phyloP scores from a whole-genome alignment of 2,113 vertebrate species.

The Hippocampus abdominalis region DNA sequence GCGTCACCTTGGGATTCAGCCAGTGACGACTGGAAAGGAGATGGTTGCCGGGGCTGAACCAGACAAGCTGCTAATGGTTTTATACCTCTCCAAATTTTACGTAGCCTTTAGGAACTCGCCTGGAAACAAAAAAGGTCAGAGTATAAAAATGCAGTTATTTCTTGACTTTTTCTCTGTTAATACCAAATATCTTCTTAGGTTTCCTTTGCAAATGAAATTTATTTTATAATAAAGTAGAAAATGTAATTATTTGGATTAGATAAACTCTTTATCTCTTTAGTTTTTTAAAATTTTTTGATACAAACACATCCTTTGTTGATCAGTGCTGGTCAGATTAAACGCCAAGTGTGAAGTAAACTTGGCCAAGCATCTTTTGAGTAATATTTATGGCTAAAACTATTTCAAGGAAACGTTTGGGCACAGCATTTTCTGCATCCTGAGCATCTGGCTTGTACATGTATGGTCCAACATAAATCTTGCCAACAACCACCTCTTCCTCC shows the following conservation, averaged over 20 bases:
- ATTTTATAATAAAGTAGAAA: not conserved
- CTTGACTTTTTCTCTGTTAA: not conserved
- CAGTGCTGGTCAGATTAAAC: too few species aligned
- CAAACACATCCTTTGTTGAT: not conserved
- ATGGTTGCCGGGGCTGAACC: slow-evolving; percentile 78
- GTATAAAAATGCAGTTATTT: not conserved
- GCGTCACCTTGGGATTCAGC: slow-evolving; percentile 86
- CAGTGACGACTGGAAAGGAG: slow-evolving; percentile 84
- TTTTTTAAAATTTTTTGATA: too few species aligned
- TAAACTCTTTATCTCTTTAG: not conserved
- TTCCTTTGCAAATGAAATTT: not conserved
- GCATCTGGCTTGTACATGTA: too few species aligned
- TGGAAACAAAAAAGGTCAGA: slow-evolving; percentile 74
- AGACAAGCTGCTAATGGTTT: slow-evolving; percentile 91
- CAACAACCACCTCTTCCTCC: too few species aligned
- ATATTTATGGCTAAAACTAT: too few species aligned
- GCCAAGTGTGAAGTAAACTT: too few species aligned
- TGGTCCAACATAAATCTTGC: too few species aligned
- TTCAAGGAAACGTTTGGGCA: too few species aligned
- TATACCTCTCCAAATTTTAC: slow-evolving; percentile 93
- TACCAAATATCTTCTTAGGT: not conserved
- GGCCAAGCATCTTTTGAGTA: too few species aligned
- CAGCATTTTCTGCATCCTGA: too few species aligned
- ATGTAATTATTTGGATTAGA: not conserved
- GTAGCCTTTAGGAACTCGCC: slow-evolving; percentile 84